Evolutionary conservation across 2,113 vertebrate genomes (phyloP), one percentile per base, ranked within the genome.

Genomic region (Genyomyrus donnyi): DNA sequence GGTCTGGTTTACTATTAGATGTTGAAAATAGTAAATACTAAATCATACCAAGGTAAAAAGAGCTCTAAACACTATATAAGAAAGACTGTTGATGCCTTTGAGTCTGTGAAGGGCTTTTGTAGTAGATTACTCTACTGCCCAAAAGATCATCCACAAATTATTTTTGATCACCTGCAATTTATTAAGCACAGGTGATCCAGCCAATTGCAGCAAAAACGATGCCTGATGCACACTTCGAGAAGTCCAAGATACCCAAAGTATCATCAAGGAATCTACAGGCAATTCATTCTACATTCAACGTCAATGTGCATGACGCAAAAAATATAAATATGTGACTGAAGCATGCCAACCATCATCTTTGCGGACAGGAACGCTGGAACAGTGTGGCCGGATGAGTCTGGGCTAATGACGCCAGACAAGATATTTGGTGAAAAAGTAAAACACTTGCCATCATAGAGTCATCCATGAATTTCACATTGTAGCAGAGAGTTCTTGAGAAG

Each of bases 181-280:
- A 31, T 70, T 27, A 70, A 31, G 10, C 62, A 7, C 56, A 80
- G 35, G 56, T 77, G 35, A 86, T 89, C 45, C 66, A 13, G 24
- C 77, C 46, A 77, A 74, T 39, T 91, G 42, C 31, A 53, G 45
- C 46, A 46, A 2, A 86, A 74, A 15, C 10, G 17, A n/a, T 77
- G 83, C 45, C 35, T 21, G 31, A 74, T 86, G 45, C 35, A 42
- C 31, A 48, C 58, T 85, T 27, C 0, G 24, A 48, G 80, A 85
- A 17, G 42, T 86, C 58, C 19, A 62, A 62, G 87, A 58, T 35
- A 52, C 13, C 2, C 21, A 48, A 77, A 53, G 85, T 5, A 89
- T 89, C 77, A 85, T 90, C 77, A 90, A 85, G 88, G 77, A 80
- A 86, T 31, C 19, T 86, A 10, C 80, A 86, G 45, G 80, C 24